Evolutionary conservation across 2,113 vertebrate species (phyloP).

Genomic region (Petromus typicus): DNA sequence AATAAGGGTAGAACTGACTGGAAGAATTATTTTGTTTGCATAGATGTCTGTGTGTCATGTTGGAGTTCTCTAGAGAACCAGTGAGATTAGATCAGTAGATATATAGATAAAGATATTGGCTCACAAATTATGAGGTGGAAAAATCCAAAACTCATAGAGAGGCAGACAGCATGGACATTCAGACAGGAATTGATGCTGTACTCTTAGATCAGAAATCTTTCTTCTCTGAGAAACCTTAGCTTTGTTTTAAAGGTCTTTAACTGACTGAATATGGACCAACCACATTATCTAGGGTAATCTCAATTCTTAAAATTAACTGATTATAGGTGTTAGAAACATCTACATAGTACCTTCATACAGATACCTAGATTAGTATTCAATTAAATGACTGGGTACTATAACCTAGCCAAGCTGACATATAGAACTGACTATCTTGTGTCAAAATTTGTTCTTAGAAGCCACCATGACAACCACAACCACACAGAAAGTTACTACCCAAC

Average conservation of each 20-base stretch:
- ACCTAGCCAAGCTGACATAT: background rate
- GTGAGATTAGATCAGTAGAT: background rate
- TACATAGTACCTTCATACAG: constrained; percentile 19
- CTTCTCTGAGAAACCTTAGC: constrained; percentile 1
- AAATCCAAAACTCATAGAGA: background rate
- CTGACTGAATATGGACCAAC: background rate
- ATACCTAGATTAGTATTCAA: background rate
- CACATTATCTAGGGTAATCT: background rate
- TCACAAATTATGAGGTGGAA: background rate
- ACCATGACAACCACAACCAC: background rate
- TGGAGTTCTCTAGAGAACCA: background rate
- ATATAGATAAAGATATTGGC: background rate
- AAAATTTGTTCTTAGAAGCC: background rate
- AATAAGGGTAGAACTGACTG: background rate
- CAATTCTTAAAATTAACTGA: constrained; percentile 15
- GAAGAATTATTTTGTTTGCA: background rate
- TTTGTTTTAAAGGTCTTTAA: constrained; percentile 17
- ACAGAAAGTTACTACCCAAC: background rate
- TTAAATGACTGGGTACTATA: background rate
- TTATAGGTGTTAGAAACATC: background rate
- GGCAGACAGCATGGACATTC: background rate
- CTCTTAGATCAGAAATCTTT: background rate
- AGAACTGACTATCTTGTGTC: background rate
- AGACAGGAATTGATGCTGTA: background rate
- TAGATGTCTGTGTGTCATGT: background rate